Evolutionary conservation across 2,113 vertebrate genomes (phyloP).

Genomic region (Phasianus colchicus): DNA sequence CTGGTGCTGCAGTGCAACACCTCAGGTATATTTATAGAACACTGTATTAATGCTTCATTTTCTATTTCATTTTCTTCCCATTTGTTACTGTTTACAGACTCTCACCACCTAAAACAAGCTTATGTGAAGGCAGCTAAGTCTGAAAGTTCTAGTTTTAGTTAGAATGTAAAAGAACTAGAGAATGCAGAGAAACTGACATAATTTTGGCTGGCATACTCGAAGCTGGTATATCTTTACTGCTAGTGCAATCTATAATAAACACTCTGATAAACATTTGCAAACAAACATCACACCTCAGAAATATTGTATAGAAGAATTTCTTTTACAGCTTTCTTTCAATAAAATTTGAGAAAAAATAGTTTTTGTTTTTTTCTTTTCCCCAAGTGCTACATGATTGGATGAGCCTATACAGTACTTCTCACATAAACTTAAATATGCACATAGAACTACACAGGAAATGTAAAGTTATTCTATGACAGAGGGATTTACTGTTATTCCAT

Average conservation of each 20-base stretch:
- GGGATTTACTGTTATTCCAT: neutral
- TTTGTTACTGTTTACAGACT: neutral
- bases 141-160: neutral
- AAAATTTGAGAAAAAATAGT: neutral
- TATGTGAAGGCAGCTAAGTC: fast-evolving
- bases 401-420: neutral
- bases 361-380: neutral
- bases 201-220: neutral
- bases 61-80: neutral
- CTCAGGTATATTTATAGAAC: neutral
- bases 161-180: neutral
- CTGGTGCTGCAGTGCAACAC: neutral
- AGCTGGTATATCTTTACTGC: neutral
- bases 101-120: neutral
- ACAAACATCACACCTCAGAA: neutral
- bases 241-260: neutral
- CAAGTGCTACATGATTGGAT: neutral
- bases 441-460: neutral
- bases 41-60: neutral
- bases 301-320: neutral
- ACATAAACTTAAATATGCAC: neutral
- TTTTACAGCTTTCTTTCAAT: neutral
- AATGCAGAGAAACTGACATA: neutral
- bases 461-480: neutral
- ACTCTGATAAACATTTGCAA: neutral